These are phyloP conservation scores for pig (Sus scrofa) DNA, from an alignment of 2,113 vertebrate species.

Conservation along the genomic window DNA sequence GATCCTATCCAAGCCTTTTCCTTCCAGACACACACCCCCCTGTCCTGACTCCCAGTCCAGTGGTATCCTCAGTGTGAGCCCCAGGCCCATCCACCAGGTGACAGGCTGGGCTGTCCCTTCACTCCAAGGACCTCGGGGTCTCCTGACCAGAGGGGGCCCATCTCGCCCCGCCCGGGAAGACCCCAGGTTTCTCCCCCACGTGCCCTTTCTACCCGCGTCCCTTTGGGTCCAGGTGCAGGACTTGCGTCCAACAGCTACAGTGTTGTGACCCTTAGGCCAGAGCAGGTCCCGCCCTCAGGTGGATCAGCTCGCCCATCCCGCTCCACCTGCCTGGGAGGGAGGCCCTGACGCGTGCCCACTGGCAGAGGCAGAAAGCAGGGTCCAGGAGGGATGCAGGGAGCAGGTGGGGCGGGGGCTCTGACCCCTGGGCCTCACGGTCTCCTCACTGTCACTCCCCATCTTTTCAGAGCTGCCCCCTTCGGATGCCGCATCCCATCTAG, in stretches of 20 bases:
- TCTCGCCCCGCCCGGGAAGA: fast-evolving
- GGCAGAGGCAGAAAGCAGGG: fast-evolving
- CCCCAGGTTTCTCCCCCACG: no score
- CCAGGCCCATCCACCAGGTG: fast-evolving
- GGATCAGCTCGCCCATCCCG: no score
- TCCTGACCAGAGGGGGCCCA: background rate
- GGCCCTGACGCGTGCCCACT: fast-evolving
- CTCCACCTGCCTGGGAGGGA: background rate
- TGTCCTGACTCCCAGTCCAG: background rate
- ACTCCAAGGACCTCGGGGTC: background rate
- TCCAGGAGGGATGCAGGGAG: background rate
- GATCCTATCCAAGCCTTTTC: fast-evolving
- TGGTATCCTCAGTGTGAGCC: fast-evolving
- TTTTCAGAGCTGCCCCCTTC: background rate
- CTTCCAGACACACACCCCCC: fast-evolving
- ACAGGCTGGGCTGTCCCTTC: background rate
- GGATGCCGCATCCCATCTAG: background rate
- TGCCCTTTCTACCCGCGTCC: fast-evolving
- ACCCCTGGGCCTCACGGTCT: fast-evolving
- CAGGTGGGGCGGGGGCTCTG: fast-evolving
- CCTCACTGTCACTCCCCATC: background rate
- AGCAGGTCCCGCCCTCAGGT: fast-evolving
- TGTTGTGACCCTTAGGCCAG: fast-evolving
- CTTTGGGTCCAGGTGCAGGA: background rate
- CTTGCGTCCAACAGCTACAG: fast-evolving